phyloP scores from a whole-genome alignment of 2,113 vertebrate genomes.

The Megaceryle maxima region DNA sequence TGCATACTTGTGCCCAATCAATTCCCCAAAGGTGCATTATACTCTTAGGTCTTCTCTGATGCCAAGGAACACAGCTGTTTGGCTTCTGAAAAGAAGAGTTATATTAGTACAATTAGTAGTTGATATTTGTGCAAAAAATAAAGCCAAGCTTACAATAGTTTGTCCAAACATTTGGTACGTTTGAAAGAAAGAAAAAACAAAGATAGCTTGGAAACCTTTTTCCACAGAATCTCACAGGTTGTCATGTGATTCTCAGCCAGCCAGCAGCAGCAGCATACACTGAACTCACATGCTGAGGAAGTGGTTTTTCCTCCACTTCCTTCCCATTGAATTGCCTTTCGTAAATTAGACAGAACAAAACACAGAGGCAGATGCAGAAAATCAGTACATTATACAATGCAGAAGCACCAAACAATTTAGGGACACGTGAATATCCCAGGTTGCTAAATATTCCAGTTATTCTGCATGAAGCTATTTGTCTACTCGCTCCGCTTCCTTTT shows the following conservation, averaged over 20 bases:
- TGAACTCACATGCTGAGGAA: neutral
- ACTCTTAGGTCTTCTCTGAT: neutral
- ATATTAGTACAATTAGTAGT: neutral
- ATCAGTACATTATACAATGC: neutral
- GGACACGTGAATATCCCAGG: neutral
- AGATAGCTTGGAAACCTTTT: neutral
- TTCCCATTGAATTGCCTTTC: neutral
- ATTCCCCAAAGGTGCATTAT: neutral
- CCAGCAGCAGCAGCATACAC: neutral
- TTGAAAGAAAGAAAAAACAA: neutral
- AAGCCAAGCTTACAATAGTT: neutral
- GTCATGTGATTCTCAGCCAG: neutral
- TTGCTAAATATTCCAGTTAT: neutral
- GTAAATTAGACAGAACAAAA: neutral
- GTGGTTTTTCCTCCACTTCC: neutral
- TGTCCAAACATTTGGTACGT: neutral
- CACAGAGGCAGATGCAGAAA: neutral
- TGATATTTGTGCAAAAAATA: neutral
- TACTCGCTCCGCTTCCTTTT: neutral
- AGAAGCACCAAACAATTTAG: neutral
- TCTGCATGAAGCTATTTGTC: neutral
- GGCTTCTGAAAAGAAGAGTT: neutral
- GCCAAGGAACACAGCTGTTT: neutral
- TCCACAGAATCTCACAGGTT: neutral
- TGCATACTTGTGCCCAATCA: neutral